Conservation (phyloP, 53 echinoderm and acorn worm species). For the Paracentrotus lividus region DNA sequence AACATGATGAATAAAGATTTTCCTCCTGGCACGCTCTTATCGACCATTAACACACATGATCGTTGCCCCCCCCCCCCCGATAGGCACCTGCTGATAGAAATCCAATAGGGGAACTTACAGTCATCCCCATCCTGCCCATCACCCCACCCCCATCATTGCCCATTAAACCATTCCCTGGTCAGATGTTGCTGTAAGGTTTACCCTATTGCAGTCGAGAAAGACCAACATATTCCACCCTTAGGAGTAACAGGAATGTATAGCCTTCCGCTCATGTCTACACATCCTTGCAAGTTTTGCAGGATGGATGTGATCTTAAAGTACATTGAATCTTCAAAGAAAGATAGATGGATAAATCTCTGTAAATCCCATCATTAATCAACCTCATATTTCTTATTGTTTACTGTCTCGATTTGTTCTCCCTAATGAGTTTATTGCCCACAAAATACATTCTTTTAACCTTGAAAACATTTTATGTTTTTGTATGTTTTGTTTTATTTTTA, state of each 20-base stretch:
- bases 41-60: too few species aligned
- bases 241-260: background rate
- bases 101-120: too few species aligned
- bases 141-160: too few species aligned
- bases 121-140: too few species aligned
- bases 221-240: too few species aligned
- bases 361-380: conserved; percentile 40
- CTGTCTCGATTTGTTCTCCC: background rate
- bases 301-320: background rate
- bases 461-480: background rate
- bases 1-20: too few species aligned
- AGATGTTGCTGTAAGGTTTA: too few species aligned
- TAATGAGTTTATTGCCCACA: background rate
- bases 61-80: too few species aligned
- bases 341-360: background rate
- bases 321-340: conserved; percentile 14
- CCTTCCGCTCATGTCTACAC: conserved; percentile 6
- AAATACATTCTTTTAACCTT: background rate
- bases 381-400: conserved; percentile 14
- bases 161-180: too few species aligned
- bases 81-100: too few species aligned
- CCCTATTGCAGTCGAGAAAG: too few species aligned
- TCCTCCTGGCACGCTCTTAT: too few species aligned
- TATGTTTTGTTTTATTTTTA: background rate
- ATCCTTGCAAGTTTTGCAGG: background rate